phyloP scores from a whole-genome alignment of 1,140 invertebrate genomes.

The Mya arenaria region DNA sequence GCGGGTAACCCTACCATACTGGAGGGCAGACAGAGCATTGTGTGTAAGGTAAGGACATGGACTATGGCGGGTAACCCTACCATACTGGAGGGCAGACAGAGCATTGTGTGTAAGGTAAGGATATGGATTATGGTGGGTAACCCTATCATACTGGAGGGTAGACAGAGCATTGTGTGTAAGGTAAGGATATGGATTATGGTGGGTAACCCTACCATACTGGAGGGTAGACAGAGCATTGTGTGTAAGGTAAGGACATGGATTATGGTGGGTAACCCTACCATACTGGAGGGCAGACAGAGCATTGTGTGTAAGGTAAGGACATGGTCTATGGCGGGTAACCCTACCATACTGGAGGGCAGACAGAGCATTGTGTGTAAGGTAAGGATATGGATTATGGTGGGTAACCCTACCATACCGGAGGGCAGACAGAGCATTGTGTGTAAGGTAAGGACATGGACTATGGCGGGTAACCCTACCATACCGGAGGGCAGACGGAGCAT shows the following conservation, averaged over 20 bases:
- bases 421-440: conserved; percentile 65
- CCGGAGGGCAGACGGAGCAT: conserved; percentile 66
- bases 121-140: neutral
- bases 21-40: conserved; percentile 63
- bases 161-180: conserved; percentile 66
- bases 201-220: no score
- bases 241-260: neutral
- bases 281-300: neutral
- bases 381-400: conserved; percentile 20
- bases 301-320: neutral
- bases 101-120: neutral
- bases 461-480: no score
- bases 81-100: neutral
- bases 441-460: conserved; percentile 67
- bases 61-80: conserved; percentile 4
- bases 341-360: no score
- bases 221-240: neutral
- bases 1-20: conserved; percentile 76
- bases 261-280: conserved; percentile 52
- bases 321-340: no score
- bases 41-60: conserved; percentile 67
- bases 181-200: conserved; percentile 56
- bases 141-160: neutral
- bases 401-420: no score
- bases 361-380: conserved; percentile 70